Conservation (phyloP, 2,888 invertebrate species). For the Sphaerolaimus hirsutus region DNA sequence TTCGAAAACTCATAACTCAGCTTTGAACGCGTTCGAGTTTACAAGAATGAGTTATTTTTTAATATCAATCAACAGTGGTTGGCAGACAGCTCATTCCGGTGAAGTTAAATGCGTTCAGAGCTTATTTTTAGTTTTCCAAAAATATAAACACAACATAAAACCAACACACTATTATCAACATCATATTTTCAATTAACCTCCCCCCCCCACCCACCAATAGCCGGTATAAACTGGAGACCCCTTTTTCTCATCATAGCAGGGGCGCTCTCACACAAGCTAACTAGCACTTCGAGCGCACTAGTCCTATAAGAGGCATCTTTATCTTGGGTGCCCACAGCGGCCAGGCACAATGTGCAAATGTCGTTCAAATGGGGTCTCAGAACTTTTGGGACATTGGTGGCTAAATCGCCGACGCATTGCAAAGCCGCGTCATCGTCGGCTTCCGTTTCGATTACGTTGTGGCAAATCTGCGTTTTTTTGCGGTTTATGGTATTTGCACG, state of each 20-base stretch:
- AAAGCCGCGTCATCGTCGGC: constrained; percentile 46
- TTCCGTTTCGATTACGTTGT: constrained; percentile 59
- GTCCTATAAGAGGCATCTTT: constrained; percentile 48
- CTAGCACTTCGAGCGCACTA: constrained; percentile 62
- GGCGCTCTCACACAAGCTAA: constrained; percentile 64
- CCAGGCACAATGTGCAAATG: constrained; percentile 64
- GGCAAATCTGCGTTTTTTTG: constrained; percentile 44
- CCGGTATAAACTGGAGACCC: constrained; percentile 53
- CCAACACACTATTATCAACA: no score
- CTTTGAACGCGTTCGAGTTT: no score
- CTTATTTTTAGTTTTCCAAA: no score
- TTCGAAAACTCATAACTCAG: no score
- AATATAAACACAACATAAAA: no score
- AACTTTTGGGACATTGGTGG: constrained; percentile 74
- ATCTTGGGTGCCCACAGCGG: constrained; percentile 20
- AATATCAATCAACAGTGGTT: no score
- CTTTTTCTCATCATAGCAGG: constrained; percentile 86
- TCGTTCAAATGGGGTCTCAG: constrained; percentile 58
- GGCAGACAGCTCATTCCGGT: no score
- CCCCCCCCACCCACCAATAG: constrained; percentile 26
- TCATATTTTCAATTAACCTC: no score
- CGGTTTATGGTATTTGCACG: no score
- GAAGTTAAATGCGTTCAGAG: no score
- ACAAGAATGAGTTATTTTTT: no score
- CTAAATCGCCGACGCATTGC: constrained; percentile 74